These are phyloP conservation scores for Papilio machaon DNA, from an alignment of 1,140 invertebrate genomes.

Conservation along the genomic window DNA sequence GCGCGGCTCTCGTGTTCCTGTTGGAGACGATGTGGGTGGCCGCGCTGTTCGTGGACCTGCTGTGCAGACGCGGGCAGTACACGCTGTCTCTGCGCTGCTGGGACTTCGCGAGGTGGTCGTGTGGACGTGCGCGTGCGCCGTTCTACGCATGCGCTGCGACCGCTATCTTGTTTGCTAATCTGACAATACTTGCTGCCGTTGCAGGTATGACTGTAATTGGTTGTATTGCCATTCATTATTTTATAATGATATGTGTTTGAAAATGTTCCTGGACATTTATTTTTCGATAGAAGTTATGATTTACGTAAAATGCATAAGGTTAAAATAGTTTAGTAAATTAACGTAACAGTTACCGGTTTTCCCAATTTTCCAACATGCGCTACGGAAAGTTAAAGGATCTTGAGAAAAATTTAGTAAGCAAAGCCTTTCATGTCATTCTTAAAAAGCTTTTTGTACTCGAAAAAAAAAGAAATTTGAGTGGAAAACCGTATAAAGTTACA, in stretches of 20 bases:
- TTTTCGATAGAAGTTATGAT: too few species aligned
- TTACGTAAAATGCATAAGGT: too few species aligned
- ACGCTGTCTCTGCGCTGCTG: conserved; percentile 71
- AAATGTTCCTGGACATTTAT: too few species aligned
- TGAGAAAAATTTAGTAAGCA: not conserved
- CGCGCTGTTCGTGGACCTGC: conserved; percentile 71
- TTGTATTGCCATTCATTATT: not conserved
- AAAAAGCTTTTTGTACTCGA: too few species aligned
- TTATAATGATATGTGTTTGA: too few species aligned
- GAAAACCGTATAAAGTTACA: not conserved
- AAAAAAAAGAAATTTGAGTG: not conserved
- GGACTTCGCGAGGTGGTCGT: conserved; percentile 75
- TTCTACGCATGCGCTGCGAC: conserved; percentile 74
- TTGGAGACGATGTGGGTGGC: conserved; percentile 79
- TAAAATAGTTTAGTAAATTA: too few species aligned
- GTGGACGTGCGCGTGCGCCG: conserved; percentile 68
- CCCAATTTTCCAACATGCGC: too few species aligned
- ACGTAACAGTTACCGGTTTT: too few species aligned
- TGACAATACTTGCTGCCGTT: conserved; percentile 65
- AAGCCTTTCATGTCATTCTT: not conserved
- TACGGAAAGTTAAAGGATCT: not conserved
- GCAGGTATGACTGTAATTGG: conserved; percentile 54
- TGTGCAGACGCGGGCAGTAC: conserved; percentile 73
- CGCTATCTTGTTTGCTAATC: conserved; percentile 68
- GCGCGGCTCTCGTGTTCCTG: conserved; percentile 64